These are phyloP conservation scores for Cantharis rufa DNA, from an alignment of 2,888 invertebrate genomes.

Conservation along the genomic window DNA sequence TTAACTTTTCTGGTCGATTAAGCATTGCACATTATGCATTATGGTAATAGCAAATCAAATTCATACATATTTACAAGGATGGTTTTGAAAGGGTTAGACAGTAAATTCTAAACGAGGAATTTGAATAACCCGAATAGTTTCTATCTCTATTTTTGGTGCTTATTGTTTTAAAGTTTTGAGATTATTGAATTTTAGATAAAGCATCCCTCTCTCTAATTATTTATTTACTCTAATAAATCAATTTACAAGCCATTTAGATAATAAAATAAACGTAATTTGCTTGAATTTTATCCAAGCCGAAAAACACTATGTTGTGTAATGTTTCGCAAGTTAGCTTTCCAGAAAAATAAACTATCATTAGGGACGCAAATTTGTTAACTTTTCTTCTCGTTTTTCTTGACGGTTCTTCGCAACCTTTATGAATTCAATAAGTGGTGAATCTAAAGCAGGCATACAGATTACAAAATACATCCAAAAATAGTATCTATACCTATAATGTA, in stretches of 20 bases:
- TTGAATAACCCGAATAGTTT: background rate
- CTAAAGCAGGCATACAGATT: background rate
- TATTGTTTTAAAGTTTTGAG: background rate
- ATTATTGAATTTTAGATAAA: background rate
- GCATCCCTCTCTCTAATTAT: background rate
- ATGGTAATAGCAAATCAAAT: slow-evolving; percentile 10
- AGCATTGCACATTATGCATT: slow-evolving; percentile 8
- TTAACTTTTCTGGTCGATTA: background rate
- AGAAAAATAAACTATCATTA: background rate
- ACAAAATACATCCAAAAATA: background rate
- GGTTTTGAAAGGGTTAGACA: slow-evolving; percentile 10
- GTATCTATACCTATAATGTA: too few species aligned
- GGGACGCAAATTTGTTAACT: background rate
- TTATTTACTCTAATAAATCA: background rate
- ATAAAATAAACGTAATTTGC: background rate
- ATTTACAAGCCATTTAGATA: background rate
- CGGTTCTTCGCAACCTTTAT: background rate
- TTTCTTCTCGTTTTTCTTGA: background rate
- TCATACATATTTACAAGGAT: slow-evolving; percentile 17
- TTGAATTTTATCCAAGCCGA: background rate
- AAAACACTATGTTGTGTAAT: background rate
- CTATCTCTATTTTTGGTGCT: background rate
- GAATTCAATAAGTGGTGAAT: background rate
- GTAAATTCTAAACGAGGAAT: slow-evolving; percentile 13
- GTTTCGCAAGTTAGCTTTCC: background rate